Conservation (phyloP, 2,888 invertebrate genomes). For the Colostygia pectinataria region DNA sequence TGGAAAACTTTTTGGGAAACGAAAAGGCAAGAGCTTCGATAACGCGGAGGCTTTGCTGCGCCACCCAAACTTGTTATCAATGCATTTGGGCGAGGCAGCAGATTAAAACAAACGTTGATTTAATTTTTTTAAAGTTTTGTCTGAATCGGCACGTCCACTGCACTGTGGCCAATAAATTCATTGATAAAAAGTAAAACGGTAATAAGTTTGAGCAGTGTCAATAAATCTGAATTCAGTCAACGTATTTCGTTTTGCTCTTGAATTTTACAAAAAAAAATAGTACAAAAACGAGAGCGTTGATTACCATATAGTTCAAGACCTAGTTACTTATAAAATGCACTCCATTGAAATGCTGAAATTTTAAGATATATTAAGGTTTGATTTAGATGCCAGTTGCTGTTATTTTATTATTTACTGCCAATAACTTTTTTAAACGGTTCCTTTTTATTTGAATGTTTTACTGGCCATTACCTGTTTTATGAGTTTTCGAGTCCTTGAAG, state of each 20-base stretch:
- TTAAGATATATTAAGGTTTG: constrained; percentile 31
- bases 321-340: no score
- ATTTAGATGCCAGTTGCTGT: constrained; percentile 27
- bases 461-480: constrained; percentile 31
- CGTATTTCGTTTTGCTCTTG: constrained; percentile 26
- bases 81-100: constrained; percentile 63
- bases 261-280: not conserved
- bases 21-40: constrained; percentile 46
- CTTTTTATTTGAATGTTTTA: constrained; percentile 33
- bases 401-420: constrained; percentile 31
- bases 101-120: constrained; percentile 67
- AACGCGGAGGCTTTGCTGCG: constrained; percentile 54
- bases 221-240: constrained; percentile 51
- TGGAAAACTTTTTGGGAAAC: constrained; percentile 48
- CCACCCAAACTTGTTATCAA: constrained; percentile 76
- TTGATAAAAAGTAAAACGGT: constrained; percentile 70
- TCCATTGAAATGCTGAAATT: no score
- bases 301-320: no score
- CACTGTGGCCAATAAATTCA: constrained; percentile 67
- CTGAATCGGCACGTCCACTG: constrained; percentile 53
- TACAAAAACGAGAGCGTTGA: no score
- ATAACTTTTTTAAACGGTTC: constrained; percentile 31
- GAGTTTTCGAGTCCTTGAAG: constrained; percentile 25
- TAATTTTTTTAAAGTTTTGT: constrained; percentile 62
- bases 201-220: constrained; percentile 59